Base-by-base conservation (phyloP, 2,113 vertebrate species). In the Trematomus loennbergii region DNA sequence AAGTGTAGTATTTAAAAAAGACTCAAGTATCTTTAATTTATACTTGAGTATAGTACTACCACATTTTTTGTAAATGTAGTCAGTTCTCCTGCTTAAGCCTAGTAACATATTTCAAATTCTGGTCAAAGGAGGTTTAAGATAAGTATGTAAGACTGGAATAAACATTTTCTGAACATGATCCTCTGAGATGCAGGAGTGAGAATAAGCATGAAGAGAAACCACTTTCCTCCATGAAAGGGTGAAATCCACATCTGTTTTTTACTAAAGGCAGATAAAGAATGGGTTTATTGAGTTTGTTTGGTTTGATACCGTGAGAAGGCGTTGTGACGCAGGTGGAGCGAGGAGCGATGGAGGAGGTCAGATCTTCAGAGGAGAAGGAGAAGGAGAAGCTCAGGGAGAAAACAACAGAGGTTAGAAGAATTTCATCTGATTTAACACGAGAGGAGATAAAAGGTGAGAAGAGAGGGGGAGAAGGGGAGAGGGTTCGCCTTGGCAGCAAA, bases 231-330 rank as follows among this genome's bases (percentile, higher is more conserved):
- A 2, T 13, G 20, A 7, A 33, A 36, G 60, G 0, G 8, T 5
- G 29, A 36, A 46, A 46, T 2, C 2, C 66, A 69, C 65, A 54
- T 61, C 49, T 72, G 61, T 1, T 67, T n/a, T 67, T 65, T 4
- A 18, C 15, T 67, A 40, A 49, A 20, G 55, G 54, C 16, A 57
- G 61, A 48, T 60, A 5, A n/a, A 55, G 65, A 46, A 10, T n/a
- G 3, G 1, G 29, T 58, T 59, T 36, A n/a, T 50, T 9, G 43
- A 55, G 65, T 68, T 59, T 65, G 65, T 71, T 79, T 59, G 54
- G 59, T 70, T 75, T 70, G 65, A 79, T 29, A 63, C 20, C 13
- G 69, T 1, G 81, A 74, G 75, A 62, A 55, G 69, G 48, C 43
- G 1, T 12, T 46, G 46, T 60, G 9, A 16, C 6, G 40, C 63